Evolutionary conservation across 2,113 vertebrate genomes (phyloP).

Genomic region (Neodontobutis hainanensis): DNA sequence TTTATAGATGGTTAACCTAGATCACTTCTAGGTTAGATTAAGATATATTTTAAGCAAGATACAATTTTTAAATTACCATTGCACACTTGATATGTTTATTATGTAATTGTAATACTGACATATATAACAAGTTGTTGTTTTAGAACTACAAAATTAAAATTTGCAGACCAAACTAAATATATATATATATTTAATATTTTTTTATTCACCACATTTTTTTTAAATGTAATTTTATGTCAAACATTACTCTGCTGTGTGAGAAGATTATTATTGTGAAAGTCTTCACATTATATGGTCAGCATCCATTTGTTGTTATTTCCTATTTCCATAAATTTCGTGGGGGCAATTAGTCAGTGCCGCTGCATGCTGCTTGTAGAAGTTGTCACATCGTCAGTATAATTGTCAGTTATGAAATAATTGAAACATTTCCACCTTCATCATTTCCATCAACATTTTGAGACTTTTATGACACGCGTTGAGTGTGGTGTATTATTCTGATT

Average conservation of each 20-base stretch:
- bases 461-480: slow-evolving; percentile 64
- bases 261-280: slow-evolving; percentile 42
- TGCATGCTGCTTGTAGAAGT: slow-evolving; percentile 50
- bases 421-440: slow-evolving; percentile 76
- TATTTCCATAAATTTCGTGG: slow-evolving; percentile 70
- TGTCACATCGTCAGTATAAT: slow-evolving; percentile 69
- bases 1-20: no score
- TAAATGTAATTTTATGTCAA: slow-evolving; percentile 51
- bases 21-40: no score
- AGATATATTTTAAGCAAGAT: no score
- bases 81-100: no score
- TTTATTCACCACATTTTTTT: not conserved
- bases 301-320: slow-evolving; percentile 62
- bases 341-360: slow-evolving; percentile 63
- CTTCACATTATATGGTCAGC: slow-evolving; percentile 49
- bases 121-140: no score
- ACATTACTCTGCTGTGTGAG: slow-evolving; percentile 46
- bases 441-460: slow-evolving; percentile 69
- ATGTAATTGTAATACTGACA: no score
- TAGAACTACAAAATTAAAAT: no score
- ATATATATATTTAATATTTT: not conserved
- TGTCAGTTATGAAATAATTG: slow-evolving; percentile 76
- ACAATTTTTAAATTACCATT: no score
- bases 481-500: slow-evolving; percentile 73
- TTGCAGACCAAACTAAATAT: no score